phyloP scores from a whole-genome alignment of 2,113 vertebrate genomes.

The Sorex fumeus region DNA sequence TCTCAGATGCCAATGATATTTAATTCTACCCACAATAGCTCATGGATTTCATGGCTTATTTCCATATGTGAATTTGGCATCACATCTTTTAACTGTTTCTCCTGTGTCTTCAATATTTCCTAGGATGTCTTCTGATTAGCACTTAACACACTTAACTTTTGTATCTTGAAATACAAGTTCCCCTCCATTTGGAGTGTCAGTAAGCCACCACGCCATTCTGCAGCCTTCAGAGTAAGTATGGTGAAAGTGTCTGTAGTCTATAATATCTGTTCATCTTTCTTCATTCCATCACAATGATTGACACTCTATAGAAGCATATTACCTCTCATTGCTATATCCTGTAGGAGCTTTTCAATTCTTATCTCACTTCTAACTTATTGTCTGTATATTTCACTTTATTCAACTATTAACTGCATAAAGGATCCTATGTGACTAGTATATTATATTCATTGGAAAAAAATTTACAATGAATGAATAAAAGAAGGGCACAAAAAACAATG shows the following conservation, averaged over 20 bases:
- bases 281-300: too few relatives aligned
- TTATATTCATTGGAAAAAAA: background rate
- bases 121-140: background rate
- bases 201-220: background rate
- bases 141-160: constrained; percentile 16
- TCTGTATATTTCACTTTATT: background rate
- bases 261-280: too few relatives aligned
- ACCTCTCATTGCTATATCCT: background rate
- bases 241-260: background rate
- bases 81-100: background rate
- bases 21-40: background rate
- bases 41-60: background rate
- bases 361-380: background rate
- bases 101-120: background rate
- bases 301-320: too few relatives aligned
- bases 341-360: background rate
- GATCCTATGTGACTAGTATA: background rate
- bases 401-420: background rate
- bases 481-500: background rate
- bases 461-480: background rate
- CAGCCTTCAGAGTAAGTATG: background rate
- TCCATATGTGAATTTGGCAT: background rate
- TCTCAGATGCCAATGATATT: background rate
- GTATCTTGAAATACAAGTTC: background rate
- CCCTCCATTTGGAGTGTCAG: background rate